Evolutionary conservation across 1,140 invertebrate species (phyloP).

Genomic region (Anoplolepis gracilipes): DNA sequence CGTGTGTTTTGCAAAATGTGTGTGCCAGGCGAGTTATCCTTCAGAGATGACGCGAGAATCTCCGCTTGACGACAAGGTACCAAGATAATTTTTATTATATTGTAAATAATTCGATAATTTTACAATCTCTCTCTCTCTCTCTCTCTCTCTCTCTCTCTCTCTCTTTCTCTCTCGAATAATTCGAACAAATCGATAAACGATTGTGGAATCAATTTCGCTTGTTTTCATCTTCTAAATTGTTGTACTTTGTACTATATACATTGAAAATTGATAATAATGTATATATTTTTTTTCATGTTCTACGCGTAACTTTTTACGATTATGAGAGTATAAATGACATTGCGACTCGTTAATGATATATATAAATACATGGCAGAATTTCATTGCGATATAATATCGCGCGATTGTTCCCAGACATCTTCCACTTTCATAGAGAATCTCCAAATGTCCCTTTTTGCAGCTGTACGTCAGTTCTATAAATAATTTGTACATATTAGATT

Average conservation of each 20-base stretch:
- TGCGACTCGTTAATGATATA: background rate
- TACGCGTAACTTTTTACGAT: background rate
- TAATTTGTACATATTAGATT: constrained; percentile 71
- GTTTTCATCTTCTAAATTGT: background rate
- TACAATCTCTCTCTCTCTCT: background rate
- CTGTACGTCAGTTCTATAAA: constrained; percentile 46
- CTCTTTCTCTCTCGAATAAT: too few species aligned
- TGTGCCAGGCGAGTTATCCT: constrained; percentile 6
- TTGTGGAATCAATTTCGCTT: constrained; percentile 43
- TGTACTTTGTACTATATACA: background rate
- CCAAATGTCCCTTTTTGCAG: constrained; percentile 29
- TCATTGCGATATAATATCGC: background rate
- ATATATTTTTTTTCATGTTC: background rate
- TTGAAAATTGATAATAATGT: background rate
- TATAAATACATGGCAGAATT: background rate
- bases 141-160: too few species aligned
- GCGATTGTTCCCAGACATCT: constrained; percentile 16
- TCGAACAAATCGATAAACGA: background rate
- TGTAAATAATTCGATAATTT: constrained; percentile 29
- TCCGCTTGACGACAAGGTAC: background rate
- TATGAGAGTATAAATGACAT: background rate
- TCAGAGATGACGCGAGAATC: constrained; percentile 3
- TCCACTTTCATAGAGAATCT: constrained; percentile 32
- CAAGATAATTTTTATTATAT: background rate
- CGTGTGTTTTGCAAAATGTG: constrained; percentile 13